Evolutionary conservation across 2,888 invertebrate species (phyloP).

Genomic region (Rotaria macrura): DNA sequence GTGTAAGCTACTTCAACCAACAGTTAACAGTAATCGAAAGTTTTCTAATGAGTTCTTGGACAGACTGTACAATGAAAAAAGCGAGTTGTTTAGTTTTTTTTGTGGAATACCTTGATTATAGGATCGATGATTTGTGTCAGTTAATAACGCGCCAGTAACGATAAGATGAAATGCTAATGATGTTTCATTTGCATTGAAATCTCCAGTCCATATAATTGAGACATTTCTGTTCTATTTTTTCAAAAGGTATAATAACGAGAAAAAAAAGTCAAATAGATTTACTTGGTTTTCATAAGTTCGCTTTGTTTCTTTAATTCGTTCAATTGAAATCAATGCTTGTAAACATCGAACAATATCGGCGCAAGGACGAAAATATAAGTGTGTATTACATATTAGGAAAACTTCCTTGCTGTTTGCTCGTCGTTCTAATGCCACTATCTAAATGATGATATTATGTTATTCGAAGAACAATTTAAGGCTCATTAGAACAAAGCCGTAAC

Average conservation of each 20-base stretch:
- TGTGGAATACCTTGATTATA: not conserved
- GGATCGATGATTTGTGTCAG: not conserved
- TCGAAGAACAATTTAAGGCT: too few relatives aligned
- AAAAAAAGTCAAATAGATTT: not conserved
- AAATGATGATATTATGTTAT: not conserved
- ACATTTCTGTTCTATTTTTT: not conserved
- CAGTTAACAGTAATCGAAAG: too few relatives aligned
- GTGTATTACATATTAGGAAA: conserved; percentile 64
- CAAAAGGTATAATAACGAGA: not conserved
- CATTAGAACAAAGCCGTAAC: too few relatives aligned
- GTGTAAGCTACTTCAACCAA: too few relatives aligned
- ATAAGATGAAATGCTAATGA: not conserved
- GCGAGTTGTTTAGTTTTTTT: too few relatives aligned
- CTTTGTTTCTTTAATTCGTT: not conserved
- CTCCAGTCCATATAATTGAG: not conserved
- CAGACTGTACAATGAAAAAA: too few relatives aligned
- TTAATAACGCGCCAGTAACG: not conserved
- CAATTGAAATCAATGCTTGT: conserved; percentile 61
- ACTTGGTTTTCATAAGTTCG: not conserved
- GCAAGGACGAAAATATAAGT: conserved; percentile 81
- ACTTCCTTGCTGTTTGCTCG: conserved; percentile 32
- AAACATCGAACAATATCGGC: conserved; percentile 76
- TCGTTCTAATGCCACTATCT: conserved; percentile 20
- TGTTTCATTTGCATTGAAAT: not conserved
- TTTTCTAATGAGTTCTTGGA: too few relatives aligned